Base-by-base conservation (phyloP, 2,113 vertebrate genomes). In the Delphinus delphis region DNA sequence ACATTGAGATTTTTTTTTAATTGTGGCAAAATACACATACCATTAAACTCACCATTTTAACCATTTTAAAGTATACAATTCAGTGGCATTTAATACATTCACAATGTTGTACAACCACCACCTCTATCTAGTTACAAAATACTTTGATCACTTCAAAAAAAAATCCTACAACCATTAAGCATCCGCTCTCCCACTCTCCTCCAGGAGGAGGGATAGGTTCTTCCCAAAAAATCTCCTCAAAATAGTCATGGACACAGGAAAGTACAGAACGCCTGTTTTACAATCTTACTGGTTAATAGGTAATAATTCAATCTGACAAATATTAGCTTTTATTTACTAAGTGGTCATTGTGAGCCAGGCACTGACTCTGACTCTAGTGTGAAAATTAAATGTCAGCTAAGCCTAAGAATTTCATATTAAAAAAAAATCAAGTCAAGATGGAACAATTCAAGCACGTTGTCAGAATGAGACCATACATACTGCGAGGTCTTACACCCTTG, bases 381-480 rank as follows among this genome's bases (percentile, higher is more conserved):
- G 33, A 96, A 97, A 96, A 94, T 96, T 82, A 92, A 84, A 91
- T 88, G 41, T 95, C 62, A 25, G 6, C 79, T 92, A 82, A 90
- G n/a, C 55, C 63, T 93, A 63, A 60, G 53, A 74, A 96, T 95
- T 95, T 88, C 63, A 77, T 14, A n/a, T 65, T 81, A 15, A 38
- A 92, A 96, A 68, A 50, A 89, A 79, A 63, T 60, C 17, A 68
- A n/a, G 23, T 88, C 25, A 81, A 70, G 33, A 17, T 83, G 47
- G 44, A 95, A 82, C 53, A 53, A 53, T 71, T 74, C 36, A 92
- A 92, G 53, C 73, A 14, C 44, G 44, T 44, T 62, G 65, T 60
- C 62, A 70, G 65, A 90, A 68, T 33, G 18, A 90, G 44, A 53
- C 25, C 55, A 36, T 7, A 25, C 5, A 18, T 15, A 33, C 9